phyloP scores from a whole-genome alignment of 2,797 vertebrate genomes.

The Apogon talboti region DNA sequence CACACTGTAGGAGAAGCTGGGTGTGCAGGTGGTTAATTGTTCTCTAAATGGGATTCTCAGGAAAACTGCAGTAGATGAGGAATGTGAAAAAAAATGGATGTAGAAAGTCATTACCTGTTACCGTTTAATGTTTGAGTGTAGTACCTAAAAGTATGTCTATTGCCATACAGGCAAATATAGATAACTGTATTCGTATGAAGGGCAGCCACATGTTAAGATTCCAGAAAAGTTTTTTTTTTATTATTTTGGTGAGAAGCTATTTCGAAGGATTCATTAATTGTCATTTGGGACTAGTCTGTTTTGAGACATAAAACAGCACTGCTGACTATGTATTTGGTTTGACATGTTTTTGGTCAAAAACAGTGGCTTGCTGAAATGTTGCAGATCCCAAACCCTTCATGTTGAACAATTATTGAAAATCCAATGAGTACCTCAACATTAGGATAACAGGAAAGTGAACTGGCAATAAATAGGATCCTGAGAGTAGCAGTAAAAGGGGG shows the following conservation, averaged over 20 bases:
- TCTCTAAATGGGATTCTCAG: constrained; percentile 60
- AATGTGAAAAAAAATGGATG: constrained; percentile 70
- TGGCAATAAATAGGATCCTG: constrained; percentile 93
- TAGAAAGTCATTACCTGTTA: constrained; percentile 19
- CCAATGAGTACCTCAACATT: constrained; percentile 68
- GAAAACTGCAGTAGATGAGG: constrained; percentile 74
- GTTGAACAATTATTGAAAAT: constrained; percentile 68
- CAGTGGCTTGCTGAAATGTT: constrained; percentile 64
- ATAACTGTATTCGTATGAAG: constrained; percentile 26
- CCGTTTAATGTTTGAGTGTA: constrained; percentile 21
- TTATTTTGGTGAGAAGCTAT: constrained; percentile 74
- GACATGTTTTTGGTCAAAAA: constrained; percentile 81
- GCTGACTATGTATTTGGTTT: constrained; percentile 72
- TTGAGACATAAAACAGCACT: constrained; percentile 41
- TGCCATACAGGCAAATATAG: constrained; percentile 16
- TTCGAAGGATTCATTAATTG: constrained; percentile 20
- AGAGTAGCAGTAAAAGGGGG: constrained; percentile 81
- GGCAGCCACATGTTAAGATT: constrained; percentile 51
- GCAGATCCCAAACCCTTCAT: constrained; percentile 72
- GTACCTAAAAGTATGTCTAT: constrained; percentile 21
- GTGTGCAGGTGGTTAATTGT: constrained; percentile 43
- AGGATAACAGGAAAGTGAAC: constrained; percentile 74
- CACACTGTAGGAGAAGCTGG: constrained; percentile 54
- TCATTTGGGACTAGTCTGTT: constrained; percentile 38
- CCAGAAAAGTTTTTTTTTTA: constrained; percentile 11